phyloP scores from a whole-genome alignment of 1,140 invertebrate genomes.

The Phortica variegata region DNA sequence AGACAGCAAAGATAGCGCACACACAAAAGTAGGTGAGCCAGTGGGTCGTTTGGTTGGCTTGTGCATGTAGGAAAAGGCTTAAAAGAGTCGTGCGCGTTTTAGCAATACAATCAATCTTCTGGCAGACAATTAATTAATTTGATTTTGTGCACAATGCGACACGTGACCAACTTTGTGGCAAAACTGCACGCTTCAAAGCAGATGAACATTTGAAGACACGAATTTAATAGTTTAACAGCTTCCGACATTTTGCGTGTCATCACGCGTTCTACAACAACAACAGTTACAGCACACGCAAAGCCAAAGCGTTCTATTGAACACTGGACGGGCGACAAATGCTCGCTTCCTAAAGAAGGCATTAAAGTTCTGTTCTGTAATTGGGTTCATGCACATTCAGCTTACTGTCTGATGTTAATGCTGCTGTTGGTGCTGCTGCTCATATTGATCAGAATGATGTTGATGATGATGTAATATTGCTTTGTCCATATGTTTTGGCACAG shows the following conservation, averaged over 20 bases:
- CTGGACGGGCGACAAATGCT: too few species aligned
- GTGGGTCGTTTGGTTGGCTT: background rate
- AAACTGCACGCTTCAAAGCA: background rate
- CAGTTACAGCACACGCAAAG: too few species aligned
- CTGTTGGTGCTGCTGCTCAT: too few species aligned
- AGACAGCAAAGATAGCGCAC: background rate
- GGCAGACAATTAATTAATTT: slow-evolving; percentile 50
- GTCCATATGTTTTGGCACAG: background rate
- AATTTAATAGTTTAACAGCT: too few species aligned
- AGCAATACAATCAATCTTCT: slow-evolving; percentile 31
- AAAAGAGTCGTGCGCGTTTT: slow-evolving; percentile 14
- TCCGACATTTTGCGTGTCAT: background rate
- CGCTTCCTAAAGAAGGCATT: too few species aligned
- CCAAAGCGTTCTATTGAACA: too few species aligned
- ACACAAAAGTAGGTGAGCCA: slow-evolving; percentile 2
- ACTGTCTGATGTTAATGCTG: too few species aligned
- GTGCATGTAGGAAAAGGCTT: slow-evolving; percentile 28
- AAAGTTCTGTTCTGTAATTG: too few species aligned
- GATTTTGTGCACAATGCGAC: background rate
- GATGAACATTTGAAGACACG: too few species aligned
- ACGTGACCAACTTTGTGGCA: background rate
- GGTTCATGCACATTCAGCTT: too few species aligned
- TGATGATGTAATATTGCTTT: background rate
- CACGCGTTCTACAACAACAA: too few species aligned
- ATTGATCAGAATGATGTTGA: too few species aligned